Evolutionary conservation across 2,888 invertebrate species (phyloP).

Genomic region (Drosophila basisetae): DNA sequence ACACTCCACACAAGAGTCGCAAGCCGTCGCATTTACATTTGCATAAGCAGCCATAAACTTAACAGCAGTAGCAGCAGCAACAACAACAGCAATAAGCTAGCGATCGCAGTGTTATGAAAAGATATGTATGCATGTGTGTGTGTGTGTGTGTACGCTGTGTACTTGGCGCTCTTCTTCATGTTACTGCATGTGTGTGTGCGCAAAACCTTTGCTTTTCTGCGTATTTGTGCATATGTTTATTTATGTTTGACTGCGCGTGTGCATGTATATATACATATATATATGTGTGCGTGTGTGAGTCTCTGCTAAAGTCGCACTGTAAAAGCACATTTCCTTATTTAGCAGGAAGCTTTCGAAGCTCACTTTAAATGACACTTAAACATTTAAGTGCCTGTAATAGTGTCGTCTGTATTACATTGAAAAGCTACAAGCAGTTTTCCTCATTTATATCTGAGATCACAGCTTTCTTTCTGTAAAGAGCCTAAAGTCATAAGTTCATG

Average conservation of each 20-base stretch:
- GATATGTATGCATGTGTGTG: slow-evolving; percentile 3
- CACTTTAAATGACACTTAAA: slow-evolving; percentile 34
- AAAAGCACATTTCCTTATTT: slow-evolving; percentile 57
- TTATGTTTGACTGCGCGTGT: neutral
- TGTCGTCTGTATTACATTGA: slow-evolving; percentile 2
- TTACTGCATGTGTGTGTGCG: slow-evolving; percentile 10
- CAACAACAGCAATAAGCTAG: slow-evolving; percentile 20
- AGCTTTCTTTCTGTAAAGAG: neutral
- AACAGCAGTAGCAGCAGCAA: slow-evolving; percentile 39
- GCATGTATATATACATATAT: neutral
- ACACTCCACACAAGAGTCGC: slow-evolving; percentile 61
- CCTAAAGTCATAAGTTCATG: neutral
- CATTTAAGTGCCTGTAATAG: slow-evolving; percentile 25
- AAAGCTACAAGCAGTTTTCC: neutral
- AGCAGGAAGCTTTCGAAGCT: slow-evolving; percentile 41
- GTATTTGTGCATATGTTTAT: slow-evolving; percentile 26
- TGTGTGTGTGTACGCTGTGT: slow-evolving; percentile 12
- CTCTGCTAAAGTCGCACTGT: slow-evolving; percentile 29
- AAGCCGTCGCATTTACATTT: slow-evolving; percentile 67
- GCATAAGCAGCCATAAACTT: slow-evolving; percentile 77
- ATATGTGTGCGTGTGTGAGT: neutral
- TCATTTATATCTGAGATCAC: neutral
- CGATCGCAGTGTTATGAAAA: slow-evolving; percentile 47
- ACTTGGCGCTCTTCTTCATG: slow-evolving; percentile 38
- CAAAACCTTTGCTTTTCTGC: slow-evolving; percentile 42